These are phyloP conservation scores for Phthorimaea operculella DNA, from an alignment of 1,140 invertebrate species.

Conservation along the genomic window DNA sequence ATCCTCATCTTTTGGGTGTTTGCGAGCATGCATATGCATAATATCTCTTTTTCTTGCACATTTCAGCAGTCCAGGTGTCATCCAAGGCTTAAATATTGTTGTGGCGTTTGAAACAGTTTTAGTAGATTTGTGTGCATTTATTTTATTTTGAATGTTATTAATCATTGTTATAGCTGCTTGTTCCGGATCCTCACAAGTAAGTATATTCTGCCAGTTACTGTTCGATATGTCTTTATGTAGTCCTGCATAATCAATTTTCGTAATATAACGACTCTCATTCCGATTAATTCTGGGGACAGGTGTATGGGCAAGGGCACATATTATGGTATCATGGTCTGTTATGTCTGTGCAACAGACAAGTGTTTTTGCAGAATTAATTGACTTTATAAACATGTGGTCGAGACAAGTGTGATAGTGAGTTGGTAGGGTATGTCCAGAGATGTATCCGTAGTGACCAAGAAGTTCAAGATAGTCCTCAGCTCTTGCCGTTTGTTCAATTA, in stretches of 20 bases:
- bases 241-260: neutral
- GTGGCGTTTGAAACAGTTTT: neutral
- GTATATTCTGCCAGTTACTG: neutral
- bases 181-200: neutral
- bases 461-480: neutral
- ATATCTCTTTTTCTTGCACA: neutral
- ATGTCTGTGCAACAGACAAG: neutral
- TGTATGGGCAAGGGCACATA: neutral
- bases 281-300: neutral
- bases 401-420: neutral
- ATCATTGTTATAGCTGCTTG: neutral
- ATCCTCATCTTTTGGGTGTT: neutral
- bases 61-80: slow-evolving; percentile 1
- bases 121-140: neutral
- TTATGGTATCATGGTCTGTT: neutral
- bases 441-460: neutral
- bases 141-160: neutral
- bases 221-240: neutral
- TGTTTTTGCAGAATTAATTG: neutral
- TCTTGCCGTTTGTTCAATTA: neutral
- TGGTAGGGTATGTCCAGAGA: neutral
- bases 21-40: neutral
- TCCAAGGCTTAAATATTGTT: neutral
- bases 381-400: neutral
- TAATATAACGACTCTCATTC: neutral